Conservation (phyloP, 64 coral and sea anemone species). For the Montipora cactus region DNA sequence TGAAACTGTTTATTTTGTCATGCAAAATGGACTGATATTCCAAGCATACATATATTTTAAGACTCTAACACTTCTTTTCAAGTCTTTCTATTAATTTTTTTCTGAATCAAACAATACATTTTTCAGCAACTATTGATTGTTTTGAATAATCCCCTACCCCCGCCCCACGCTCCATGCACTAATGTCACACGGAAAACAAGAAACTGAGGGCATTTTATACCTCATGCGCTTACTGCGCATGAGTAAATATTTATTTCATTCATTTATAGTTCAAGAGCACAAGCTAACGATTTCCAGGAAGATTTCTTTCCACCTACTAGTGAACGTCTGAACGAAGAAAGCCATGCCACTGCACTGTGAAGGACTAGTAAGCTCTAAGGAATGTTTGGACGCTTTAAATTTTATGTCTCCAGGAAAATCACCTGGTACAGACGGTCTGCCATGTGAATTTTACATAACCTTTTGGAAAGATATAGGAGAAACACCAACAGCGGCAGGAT, state of each 20-base stretch:
- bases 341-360: background rate
- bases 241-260: background rate
- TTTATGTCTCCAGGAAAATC: background rate
- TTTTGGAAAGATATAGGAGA: constrained; percentile 8
- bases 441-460: constrained; percentile 25
- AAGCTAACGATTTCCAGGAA: background rate
- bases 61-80: too few species aligned
- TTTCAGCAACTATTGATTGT: too few species aligned
- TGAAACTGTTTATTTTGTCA: too few species aligned
- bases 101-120: too few species aligned
- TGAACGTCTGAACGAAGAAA: background rate
- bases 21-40: too few species aligned
- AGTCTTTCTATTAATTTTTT: too few species aligned
- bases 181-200: too few species aligned
- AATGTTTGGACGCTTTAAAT: background rate
- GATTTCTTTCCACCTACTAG: background rate
- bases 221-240: background rate
- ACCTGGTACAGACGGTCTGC: background rate
- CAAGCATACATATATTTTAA: too few species aligned
- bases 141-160: too few species aligned
- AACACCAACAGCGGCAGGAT: background rate
- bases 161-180: too few species aligned
- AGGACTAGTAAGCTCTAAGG: background rate
- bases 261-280: background rate
- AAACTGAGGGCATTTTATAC: too few species aligned